A percentile compares a stretch with the other conserved stretches of the same genome.
Evolutionary conservation across 2,797 vertebrate genomes (phyloP).

Genomic region (Anguilla marmorata): DNA sequence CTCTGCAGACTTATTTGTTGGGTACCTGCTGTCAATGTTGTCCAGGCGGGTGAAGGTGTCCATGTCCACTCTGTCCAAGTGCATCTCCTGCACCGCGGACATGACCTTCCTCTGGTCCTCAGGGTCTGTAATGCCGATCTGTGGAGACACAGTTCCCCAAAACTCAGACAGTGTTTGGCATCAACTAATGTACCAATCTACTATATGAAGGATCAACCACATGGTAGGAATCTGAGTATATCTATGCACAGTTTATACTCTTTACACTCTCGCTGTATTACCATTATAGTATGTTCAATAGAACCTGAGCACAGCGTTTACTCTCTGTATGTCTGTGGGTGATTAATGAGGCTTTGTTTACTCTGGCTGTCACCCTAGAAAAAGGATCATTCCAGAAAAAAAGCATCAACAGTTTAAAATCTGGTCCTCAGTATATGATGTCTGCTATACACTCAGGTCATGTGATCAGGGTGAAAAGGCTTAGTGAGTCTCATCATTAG

Average conservation of each 20-base stretch:
- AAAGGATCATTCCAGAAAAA: background rate
- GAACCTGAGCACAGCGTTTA: background rate
- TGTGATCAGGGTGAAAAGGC: background rate
- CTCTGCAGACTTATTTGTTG: background rate
- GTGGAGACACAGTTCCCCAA: conserved; percentile 36
- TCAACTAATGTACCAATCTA: background rate
- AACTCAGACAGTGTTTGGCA: background rate
- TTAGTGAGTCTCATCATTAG: background rate
- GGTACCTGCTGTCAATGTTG: conserved; percentile 77
- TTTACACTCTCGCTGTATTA: background rate
- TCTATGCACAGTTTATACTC: background rate
- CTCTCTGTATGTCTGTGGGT: background rate
- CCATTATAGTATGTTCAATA: background rate
- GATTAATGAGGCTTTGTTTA: background rate
- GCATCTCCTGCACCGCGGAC: conserved; percentile 75
- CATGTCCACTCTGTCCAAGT: conserved; percentile 77
- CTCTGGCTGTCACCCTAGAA: background rate
- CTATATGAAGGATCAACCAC: background rate
- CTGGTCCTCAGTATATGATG: background rate
- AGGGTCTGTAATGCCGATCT: conserved; percentile 81
- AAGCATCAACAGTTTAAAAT: background rate
- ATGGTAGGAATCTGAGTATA: background rate
- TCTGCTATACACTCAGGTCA: background rate
- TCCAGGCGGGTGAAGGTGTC: conserved; percentile 67
- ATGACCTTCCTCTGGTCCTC: conserved; percentile 82